phyloP scores from a whole-genome alignment of 1,140 invertebrate species.

The Heliconius hewitsoni region DNA sequence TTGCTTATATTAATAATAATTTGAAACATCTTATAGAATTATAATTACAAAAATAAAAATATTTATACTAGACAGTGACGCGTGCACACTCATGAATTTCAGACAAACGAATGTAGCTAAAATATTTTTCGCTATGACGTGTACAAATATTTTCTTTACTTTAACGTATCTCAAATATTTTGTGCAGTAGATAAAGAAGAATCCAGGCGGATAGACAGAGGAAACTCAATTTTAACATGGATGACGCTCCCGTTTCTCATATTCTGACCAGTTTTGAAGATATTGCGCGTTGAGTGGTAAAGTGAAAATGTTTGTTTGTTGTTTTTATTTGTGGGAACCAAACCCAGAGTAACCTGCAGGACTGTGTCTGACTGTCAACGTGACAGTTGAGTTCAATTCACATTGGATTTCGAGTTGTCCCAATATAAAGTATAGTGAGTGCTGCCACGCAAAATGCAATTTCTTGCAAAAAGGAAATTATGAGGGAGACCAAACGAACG shows the following conservation, averaged over 20 bases:
- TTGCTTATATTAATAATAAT: neutral
- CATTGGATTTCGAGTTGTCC: neutral
- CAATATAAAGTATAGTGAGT: no score
- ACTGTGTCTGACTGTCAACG: neutral
- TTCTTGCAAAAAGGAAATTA: no score
- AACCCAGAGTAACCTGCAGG: no score
- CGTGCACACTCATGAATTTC: neutral
- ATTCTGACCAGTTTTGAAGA: no score
- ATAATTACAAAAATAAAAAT: neutral
- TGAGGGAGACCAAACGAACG: no score
- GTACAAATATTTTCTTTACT: neutral
- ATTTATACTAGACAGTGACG: neutral
- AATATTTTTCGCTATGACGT: neutral
- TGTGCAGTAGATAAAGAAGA: neutral
- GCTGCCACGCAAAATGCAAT: no score
- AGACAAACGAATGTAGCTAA: neutral
- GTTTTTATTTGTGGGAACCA: no score
- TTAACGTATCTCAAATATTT: neutral
- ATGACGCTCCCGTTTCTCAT: neutral
- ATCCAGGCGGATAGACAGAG: neutral
- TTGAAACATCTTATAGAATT: neutral
- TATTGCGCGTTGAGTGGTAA: no score
- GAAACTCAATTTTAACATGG: no score
- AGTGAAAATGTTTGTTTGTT: no score
- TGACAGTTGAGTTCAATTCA: neutral